phyloP scores from a whole-genome alignment of 2,113 vertebrate species.

The Arizona elegans region DNA sequence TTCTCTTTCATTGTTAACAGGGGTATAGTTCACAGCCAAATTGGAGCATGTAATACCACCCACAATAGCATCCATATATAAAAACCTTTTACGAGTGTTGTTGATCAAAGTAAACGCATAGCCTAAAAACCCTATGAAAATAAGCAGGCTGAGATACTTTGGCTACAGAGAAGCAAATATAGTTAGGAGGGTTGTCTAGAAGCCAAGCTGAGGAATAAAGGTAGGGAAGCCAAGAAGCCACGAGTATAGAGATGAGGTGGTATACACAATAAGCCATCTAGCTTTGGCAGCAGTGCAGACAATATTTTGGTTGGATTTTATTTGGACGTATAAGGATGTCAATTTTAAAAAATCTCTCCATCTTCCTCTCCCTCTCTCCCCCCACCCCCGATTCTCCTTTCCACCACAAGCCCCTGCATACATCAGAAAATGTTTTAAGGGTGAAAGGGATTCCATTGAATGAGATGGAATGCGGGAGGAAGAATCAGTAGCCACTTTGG shows the following conservation, averaged over 20 bases:
- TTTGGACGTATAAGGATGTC: background rate
- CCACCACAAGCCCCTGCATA: background rate
- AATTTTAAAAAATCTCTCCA: background rate
- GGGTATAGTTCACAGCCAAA: background rate
- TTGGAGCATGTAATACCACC: background rate
- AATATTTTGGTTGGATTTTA: background rate
- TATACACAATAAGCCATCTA: background rate
- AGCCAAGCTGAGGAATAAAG: background rate
- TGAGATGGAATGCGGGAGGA: background rate
- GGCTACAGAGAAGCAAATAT: background rate
- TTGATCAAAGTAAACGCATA: background rate
- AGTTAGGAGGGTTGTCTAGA: background rate
- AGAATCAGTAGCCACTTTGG: background rate
- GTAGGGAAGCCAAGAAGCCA: background rate
- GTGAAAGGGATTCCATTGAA: background rate
- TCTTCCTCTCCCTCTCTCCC: background rate
- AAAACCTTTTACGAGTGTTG: background rate
- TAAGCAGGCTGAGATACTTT: background rate
- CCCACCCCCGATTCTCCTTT: background rate
- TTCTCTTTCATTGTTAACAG: background rate
- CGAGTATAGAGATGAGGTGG: background rate
- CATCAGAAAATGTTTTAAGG: background rate
- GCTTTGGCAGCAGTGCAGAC: background rate
- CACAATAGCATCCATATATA: background rate
- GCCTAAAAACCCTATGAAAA: background rate